Conservation (phyloP, 2,888 invertebrate genomes). For the Plutella xylostella region DNA sequence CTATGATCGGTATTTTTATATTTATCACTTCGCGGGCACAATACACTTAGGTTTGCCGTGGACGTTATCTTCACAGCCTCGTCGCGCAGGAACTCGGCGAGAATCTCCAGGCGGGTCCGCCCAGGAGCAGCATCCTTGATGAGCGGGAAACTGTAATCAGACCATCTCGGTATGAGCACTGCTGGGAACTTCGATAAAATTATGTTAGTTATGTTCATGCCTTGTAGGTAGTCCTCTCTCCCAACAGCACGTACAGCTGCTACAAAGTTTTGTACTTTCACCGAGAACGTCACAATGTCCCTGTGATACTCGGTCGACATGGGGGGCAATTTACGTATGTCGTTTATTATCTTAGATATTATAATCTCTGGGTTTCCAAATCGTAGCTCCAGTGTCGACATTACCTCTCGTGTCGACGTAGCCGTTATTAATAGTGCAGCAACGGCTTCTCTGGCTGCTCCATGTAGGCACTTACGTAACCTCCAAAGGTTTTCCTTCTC, state of each 20-base stretch:
- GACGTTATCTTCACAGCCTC: conserved; percentile 16
- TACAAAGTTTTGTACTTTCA: conserved; percentile 19
- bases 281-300: conserved; percentile 18
- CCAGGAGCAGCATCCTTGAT: conserved; percentile 9
- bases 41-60: too few relatives aligned
- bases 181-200: background rate
- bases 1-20: background rate
- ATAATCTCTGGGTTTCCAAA: conserved; percentile 21
- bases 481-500: conserved; percentile 22
- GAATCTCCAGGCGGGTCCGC: conserved; percentile 16
- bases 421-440: conserved; percentile 16
- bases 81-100: conserved; percentile 18
- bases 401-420: conserved; percentile 15
- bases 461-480: conserved; percentile 20
- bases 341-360: conserved; percentile 14
- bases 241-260: conserved; percentile 14
- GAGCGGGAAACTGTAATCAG: conserved; percentile 22
- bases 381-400: conserved; percentile 18
- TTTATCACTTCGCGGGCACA: background rate
- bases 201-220: background rate
- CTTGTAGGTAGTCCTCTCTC: background rate
- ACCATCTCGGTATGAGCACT: conserved; percentile 18
- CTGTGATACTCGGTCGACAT: conserved; percentile 17
- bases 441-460: conserved; percentile 20
- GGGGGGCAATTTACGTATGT: conserved; percentile 17